Base-by-base conservation (phyloP, 2,113 vertebrate genomes). In the Grus americana region DNA sequence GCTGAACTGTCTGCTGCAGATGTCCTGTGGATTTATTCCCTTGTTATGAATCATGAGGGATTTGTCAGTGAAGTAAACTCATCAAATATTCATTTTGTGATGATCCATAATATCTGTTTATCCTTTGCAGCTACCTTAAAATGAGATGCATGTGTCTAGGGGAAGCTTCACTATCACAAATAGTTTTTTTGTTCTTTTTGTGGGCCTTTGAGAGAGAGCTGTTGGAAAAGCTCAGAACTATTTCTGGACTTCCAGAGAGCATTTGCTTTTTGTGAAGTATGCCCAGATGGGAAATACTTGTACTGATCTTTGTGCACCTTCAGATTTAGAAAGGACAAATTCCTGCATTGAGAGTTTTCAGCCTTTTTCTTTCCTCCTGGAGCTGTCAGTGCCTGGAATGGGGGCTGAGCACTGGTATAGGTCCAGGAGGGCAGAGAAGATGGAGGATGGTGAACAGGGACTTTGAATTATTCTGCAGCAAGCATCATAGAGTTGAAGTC, bases 51-150 rank as follows among this genome's bases (percentile, higher is more conserved):
- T 88, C 81, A 90, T 57, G 61, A 89, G 91, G 76, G 82, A 81
- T 93, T 95, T 94, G 79, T 92, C 83, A 92, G 80, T 10, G 34
- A 55, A 80, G 82, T 80, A 81, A 86, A 84, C 61, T 79, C 46
- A 71, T 94, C 12, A 94, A 81, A 92, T 89, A 94, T 42, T 87
- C 19, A 76, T 82, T 68, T 75, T 2, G 6, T 67, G 52, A 55
- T 84, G 23, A 75, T 87, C 70, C 15, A 10, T 79, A 68, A 29
- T 92, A 65, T 20, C 40, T 71, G 24, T 84, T 93, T 90, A 49
- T 74, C 12, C 65, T 87, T 88, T 92, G 59, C 86, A 73, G 46
- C 63, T 90, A 88, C 74, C 42, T 95, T 88, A 75, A 85, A 91
- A 85, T 83, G 55, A 61, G 47, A 36, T 57, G n/a, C 1, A 0